A percentile compares a stretch with the other conserved stretches of the same genome.
phyloP scores from a whole-genome alignment of 2,797 vertebrate species.

The Melanotaenia maccullochi region DNA sequence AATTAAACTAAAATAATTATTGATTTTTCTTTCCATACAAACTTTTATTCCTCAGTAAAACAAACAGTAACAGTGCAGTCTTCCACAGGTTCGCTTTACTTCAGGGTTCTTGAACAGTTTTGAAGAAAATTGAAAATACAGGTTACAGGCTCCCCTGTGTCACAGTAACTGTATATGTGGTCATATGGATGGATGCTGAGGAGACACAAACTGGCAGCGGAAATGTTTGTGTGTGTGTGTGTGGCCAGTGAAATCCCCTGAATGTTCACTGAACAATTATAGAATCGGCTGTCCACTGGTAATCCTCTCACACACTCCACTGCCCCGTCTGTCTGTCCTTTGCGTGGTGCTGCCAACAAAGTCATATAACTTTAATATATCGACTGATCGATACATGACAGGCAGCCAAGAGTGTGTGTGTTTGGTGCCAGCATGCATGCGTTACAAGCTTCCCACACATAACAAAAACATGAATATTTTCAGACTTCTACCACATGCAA shows the following conservation, averaged over 20 bases:
- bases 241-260: conserved; percentile 59
- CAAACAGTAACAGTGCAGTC: background rate
- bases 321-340: conserved; percentile 59
- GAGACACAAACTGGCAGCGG: conserved; percentile 62
- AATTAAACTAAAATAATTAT: no score
- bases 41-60: background rate
- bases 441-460: background rate
- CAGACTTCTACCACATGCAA: background rate
- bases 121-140: conserved; percentile 7
- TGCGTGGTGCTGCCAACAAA: conserved; percentile 36
- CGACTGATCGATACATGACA: conserved; percentile 43
- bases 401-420: conserved; percentile 21
- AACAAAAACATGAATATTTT: conserved; percentile 6
- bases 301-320: conserved; percentile 77
- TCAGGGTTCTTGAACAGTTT: background rate
- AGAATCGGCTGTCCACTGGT: conserved; percentile 67
- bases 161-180: conserved; percentile 29
- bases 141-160: background rate
- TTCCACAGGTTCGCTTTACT: background rate
- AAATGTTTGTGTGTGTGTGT: conserved; percentile 33
- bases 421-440: conserved; percentile 24
- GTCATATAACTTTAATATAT: conserved; percentile 59
- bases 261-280: conserved; percentile 82
- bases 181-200: conserved; percentile 59
- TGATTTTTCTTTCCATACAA: no score